phyloP scores from a whole-genome alignment of 2,888 invertebrate species.

The Scaptomyza polygonia region DNA sequence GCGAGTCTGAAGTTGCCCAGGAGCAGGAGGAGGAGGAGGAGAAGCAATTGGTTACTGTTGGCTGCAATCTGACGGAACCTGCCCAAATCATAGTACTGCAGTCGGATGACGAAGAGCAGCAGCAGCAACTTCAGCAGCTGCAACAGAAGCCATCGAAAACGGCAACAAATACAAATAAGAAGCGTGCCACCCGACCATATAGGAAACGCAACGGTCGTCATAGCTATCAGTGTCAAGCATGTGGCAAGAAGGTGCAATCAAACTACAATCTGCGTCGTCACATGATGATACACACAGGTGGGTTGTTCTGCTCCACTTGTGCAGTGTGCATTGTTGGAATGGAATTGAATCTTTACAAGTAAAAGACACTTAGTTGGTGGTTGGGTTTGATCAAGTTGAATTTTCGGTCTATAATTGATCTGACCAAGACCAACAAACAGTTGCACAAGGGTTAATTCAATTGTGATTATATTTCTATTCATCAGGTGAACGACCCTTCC shows the following conservation, averaged over 20 bases:
- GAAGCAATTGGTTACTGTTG: conserved; percentile 59
- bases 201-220: conserved; percentile 80
- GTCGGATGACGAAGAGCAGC: conserved; percentile 61
- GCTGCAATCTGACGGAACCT: conserved; percentile 60
- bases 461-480: background rate
- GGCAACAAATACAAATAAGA: conserved; percentile 10
- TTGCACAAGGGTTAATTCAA: too few species aligned
- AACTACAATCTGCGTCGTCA: conserved; percentile 83
- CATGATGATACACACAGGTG: conserved; percentile 84
- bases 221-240: conserved; percentile 82
- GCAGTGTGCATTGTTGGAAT: conserved; percentile 14
- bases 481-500: conserved; percentile 83
- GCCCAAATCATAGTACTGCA: conserved; percentile 59
- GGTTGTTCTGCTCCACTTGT: conserved; percentile 13
- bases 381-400: too few species aligned
- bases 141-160: conserved; percentile 7
- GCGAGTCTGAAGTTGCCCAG: conserved; percentile 53
- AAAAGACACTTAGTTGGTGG: too few species aligned
- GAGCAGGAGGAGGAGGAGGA: conserved; percentile 32
- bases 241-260: conserved; percentile 83
- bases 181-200: conserved; percentile 56
- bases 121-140: conserved; percentile 39
- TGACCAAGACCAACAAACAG: too few species aligned
- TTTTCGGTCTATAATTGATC: too few species aligned
- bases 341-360: background rate